Conservation (phyloP, 2,888 invertebrate species). For the Congeria kusceri region DNA sequence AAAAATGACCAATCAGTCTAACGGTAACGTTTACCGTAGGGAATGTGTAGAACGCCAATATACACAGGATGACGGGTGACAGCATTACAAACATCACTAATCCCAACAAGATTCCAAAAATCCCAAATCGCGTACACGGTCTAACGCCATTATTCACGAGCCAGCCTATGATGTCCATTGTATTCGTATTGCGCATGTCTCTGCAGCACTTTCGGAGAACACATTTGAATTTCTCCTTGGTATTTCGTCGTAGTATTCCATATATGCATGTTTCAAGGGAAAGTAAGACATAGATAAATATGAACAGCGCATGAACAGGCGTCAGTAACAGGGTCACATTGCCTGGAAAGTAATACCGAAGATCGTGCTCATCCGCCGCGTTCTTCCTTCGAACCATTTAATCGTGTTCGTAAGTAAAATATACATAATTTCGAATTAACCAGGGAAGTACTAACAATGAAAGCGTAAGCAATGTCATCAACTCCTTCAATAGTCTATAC, state of each 20-base stretch:
- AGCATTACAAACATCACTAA: constrained; percentile 73
- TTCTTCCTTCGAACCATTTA: constrained; percentile 66
- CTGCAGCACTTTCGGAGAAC: constrained; percentile 72
- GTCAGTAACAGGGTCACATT: constrained; percentile 77
- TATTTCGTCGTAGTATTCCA: constrained; percentile 63
- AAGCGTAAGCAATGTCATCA: constrained; percentile 68
- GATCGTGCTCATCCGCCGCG: constrained; percentile 44
- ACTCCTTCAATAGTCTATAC: constrained; percentile 64
- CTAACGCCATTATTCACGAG: constrained; percentile 70
- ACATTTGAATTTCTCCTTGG: constrained; percentile 67
- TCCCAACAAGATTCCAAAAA: constrained; percentile 75
- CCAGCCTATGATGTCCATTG: constrained; percentile 64
- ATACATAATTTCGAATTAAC: constrained; percentile 73
- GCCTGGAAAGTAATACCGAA: constrained; percentile 69
- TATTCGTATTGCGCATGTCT: constrained; percentile 72
- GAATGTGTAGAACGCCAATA: constrained; percentile 77
- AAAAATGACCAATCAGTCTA: constrained; percentile 73
- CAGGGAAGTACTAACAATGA: constrained; percentile 73
- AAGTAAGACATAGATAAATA: constrained; percentile 77
- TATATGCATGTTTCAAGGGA: constrained; percentile 70
- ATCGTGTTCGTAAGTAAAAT: constrained; percentile 72
- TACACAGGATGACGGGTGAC: constrained; percentile 69
- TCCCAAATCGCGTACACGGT: constrained; percentile 79
- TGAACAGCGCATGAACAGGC: constrained; percentile 79
- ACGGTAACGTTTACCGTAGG: constrained; percentile 79